A percentile compares a stretch with the other conserved stretches of the same genome.
Conservation (phyloP, 2,113 vertebrate genomes). For the Crotalus tigris region DNA sequence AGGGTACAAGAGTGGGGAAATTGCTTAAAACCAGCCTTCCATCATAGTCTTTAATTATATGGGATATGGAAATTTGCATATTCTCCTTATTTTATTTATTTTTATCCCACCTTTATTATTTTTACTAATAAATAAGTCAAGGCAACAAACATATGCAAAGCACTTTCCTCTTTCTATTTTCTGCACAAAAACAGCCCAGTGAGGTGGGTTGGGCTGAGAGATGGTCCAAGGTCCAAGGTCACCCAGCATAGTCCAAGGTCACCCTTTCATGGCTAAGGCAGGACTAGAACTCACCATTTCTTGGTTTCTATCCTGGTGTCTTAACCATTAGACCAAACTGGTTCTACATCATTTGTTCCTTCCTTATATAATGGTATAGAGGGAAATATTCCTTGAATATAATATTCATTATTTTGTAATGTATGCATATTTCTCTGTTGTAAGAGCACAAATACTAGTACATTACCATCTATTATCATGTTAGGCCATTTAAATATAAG, state of each 20-base stretch:
- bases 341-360: not conserved
- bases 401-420: not conserved
- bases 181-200: not conserved
- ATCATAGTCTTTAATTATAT: not conserved
- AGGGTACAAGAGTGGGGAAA: not conserved
- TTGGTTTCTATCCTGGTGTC: not conserved
- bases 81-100: not conserved
- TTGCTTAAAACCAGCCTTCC: not conserved
- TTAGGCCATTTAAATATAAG: not conserved
- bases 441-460: not conserved
- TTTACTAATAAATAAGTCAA: not conserved
- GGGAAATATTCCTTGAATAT: not conserved
- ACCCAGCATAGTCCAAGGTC: not conserved
- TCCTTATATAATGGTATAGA: not conserved
- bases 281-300: not conserved
- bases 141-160: not conserved
- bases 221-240: not conserved
- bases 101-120: not conserved
- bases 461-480: conserved; percentile 12
- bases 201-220: not conserved
- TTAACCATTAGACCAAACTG: not conserved
- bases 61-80: not conserved
- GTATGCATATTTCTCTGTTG: not conserved
- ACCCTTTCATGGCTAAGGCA: not conserved
- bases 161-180: not conserved